Evolutionary conservation across 1,140 invertebrate species (phyloP), one percentile per base, ranked within the genome.

Genomic region (Diachasma alloeum): DNA sequence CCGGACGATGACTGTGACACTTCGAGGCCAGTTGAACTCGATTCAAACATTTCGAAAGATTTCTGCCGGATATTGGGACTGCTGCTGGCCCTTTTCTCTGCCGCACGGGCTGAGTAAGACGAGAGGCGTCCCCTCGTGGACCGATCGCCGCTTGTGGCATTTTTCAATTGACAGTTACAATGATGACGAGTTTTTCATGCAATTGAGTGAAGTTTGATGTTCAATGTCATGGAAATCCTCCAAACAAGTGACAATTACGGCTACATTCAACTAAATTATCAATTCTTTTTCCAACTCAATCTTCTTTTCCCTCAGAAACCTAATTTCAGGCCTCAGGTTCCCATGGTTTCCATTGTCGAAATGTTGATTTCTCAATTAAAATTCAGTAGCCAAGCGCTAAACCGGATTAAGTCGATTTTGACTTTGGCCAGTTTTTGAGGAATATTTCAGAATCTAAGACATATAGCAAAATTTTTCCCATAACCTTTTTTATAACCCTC

Each of bases 141-240:
- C 56, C 42, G 44, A 74, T 63, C 26, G 74, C 48, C 24, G 37
- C 74, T 24, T 75, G 74, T 75, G 42, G 74, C 74, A 75, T 75
- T 48, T 48, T 69, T 10, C n/a, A 31, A 53, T 48, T 17, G 15
- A 15, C 10, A 26, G 46, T 74, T 37, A n/a, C 53, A 37, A 37
- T 42, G 31, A 37, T 36, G 13, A 67, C 46, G 44, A 44, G 9
- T 46, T 42, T 2, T 44, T 46, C 59, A 17, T 69, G 24, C n/a
- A 36, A 19, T 10, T 59, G 3, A 53, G 9, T 53, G 48, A 53
- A 53, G 53, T 74, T 74, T 37, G 53, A 22, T 63, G 22, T 11
- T 56, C 48, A 31, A 31, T 31, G 31, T 66, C 72, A 74, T 74
- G 72, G 24, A 63, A 31, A 63, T 63, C 15, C 9, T 3, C 24